phyloP scores from a whole-genome alignment of 2,113 vertebrate genomes.

The Triplophysa dalaica region DNA sequence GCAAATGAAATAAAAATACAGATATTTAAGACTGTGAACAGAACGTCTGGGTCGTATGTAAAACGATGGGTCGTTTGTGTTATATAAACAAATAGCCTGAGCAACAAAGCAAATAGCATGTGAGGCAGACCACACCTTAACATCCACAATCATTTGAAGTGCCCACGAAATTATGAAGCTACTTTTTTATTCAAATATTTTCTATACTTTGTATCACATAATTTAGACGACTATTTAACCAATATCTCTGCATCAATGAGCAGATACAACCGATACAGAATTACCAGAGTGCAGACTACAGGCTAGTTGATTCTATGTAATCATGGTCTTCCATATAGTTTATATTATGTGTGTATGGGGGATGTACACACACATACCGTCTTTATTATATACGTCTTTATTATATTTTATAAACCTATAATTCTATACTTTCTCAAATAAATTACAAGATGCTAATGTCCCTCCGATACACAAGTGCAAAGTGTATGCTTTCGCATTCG shows the following conservation, averaged over 20 bases:
- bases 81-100: too few species aligned
- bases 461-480: neutral
- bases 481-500: neutral
- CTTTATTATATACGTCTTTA: neutral
- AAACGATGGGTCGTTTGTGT: too few species aligned
- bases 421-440: neutral
- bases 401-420: neutral
- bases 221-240: neutral
- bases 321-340: neutral
- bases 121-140: constrained; percentile 25
- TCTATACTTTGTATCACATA: neutral
- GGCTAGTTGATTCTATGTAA: too few species aligned
- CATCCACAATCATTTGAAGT: neutral
- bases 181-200: too few species aligned
- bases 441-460: neutral
- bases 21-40: too few species aligned
- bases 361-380: too few species aligned
- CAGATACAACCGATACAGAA: neutral
- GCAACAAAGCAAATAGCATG: too few species aligned
- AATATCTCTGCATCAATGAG: neutral
- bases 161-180: too few species aligned
- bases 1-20: too few species aligned
- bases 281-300: too few species aligned
- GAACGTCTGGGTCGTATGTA: neutral
- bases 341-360: neutral